A percentile compares a stretch with the other conserved stretches of the same genome.
Conservation (phyloP, 2,888 invertebrate species). For the Rhogogaster chlorosoma region DNA sequence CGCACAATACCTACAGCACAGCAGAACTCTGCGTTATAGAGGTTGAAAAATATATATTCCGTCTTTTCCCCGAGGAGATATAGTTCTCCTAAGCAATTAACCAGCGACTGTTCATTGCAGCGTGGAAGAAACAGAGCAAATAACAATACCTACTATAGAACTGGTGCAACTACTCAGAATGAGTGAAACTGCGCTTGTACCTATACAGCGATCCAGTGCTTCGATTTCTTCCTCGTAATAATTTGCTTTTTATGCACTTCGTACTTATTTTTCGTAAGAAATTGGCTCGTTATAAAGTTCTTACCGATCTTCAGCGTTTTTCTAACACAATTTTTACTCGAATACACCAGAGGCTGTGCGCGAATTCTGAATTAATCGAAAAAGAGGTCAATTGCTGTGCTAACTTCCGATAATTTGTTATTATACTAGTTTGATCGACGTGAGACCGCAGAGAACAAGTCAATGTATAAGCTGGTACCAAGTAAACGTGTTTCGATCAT, state of each 20-base stretch:
- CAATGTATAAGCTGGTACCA: background rate
- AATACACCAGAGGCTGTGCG: background rate
- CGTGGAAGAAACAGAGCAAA: background rate
- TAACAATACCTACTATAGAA: background rate
- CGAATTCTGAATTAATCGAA: background rate
- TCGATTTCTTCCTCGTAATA: background rate
- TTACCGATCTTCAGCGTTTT: background rate
- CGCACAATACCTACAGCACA: background rate
- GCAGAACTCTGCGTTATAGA: background rate
- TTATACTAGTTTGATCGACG: background rate
- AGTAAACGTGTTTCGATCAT: constrained; percentile 20
- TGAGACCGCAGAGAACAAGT: background rate
- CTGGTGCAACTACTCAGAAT: background rate
- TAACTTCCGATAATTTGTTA: background rate
- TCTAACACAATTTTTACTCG: background rate
- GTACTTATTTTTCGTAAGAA: background rate
- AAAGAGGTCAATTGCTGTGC: background rate
- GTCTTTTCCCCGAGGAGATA: background rate
- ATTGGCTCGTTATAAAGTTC: background rate
- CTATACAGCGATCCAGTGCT: background rate
- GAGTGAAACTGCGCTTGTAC: background rate
- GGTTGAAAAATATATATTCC: constrained; percentile 9
- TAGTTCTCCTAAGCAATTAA: constrained; percentile 13
- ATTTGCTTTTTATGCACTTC: background rate
- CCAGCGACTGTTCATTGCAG: background rate